Evolutionary conservation across 2,113 vertebrate genomes (phyloP).

Genomic region (Ictidomys tridecemlineatus): DNA sequence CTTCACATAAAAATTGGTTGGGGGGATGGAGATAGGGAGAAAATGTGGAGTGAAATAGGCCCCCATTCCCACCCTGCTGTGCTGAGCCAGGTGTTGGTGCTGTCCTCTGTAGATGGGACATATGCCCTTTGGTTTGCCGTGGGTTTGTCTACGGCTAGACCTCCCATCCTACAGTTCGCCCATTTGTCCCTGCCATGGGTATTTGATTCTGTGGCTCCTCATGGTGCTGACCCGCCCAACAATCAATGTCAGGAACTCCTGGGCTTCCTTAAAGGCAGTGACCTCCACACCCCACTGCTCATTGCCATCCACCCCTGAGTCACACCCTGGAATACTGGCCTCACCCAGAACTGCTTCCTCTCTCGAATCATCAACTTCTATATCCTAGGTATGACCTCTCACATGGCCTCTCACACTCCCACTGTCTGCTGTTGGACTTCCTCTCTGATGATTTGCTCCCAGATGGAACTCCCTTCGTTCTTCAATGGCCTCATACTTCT

Average conservation of each 20-base stretch:
- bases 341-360: constrained; percentile 45
- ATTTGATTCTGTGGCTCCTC: not conserved
- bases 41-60: not conserved
- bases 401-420: not conserved
- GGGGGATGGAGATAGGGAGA: rapidly evolving
- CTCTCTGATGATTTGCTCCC: not conserved
- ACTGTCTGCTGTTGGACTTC: not conserved
- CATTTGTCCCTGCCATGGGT: not conserved
- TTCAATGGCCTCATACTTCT: not conserved
- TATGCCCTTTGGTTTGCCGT: not conserved
- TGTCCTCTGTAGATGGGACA: not conserved
- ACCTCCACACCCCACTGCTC: not conserved
- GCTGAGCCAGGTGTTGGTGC: rapidly evolving
- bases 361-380: not conserved
- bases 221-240: not conserved
- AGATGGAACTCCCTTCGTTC: not conserved
- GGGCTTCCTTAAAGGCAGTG: not conserved
- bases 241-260: not conserved
- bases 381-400: not conserved
- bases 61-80: not conserved
- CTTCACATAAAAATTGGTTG: not conserved
- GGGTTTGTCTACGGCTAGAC: not conserved
- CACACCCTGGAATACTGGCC: not conserved
- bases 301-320: not conserved
- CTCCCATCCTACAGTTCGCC: not conserved